phyloP scores from a whole-genome alignment of 2,113 vertebrate genomes.

The Oryzias melastigma region DNA sequence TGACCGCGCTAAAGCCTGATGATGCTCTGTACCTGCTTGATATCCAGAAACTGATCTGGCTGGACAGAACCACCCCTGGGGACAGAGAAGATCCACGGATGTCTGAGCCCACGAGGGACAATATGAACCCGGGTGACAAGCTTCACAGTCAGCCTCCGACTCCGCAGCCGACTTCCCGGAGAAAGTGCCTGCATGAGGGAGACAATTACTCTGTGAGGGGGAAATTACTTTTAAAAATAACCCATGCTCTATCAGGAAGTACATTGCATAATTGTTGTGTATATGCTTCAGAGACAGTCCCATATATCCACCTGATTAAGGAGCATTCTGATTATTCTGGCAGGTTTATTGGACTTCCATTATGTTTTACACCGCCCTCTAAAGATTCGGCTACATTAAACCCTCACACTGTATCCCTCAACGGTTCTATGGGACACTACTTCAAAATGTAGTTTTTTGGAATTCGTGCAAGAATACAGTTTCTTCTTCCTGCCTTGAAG shows the following conservation, averaged over 20 bases:
- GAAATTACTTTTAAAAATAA: conserved; percentile 11
- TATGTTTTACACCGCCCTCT: conserved; percentile 48
- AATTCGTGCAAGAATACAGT: not conserved
- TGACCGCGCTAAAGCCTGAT: conserved; percentile 20
- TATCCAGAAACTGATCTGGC: conserved; percentile 76
- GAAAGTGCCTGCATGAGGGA: conserved; percentile 78
- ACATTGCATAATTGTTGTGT: conserved; percentile 4
- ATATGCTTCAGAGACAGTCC: not conserved
- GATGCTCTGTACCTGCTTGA: conserved; percentile 75
- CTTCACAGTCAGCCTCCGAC: conserved; percentile 76
- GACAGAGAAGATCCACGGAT: conserved; percentile 75
- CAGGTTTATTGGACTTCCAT: conserved; percentile 44
- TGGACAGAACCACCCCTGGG: conserved; percentile 87
- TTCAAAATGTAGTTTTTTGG: not conserved
- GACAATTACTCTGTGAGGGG: conserved; percentile 16
- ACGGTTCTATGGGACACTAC: conserved; percentile 15
- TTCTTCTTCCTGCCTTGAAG: not conserved
- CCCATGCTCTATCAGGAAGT: conserved; percentile 1
- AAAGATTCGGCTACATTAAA: conserved; percentile 35
- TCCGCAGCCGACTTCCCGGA: conserved; percentile 68
- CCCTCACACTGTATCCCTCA: conserved; percentile 18
- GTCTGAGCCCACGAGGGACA: conserved; percentile 82
- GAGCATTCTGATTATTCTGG: conserved; percentile 28
- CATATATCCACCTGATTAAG: conserved; percentile 40
- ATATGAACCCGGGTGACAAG: conserved; percentile 82